phyloP scores from a whole-genome alignment of 2,797 vertebrate species.

The Acanthis flammea region DNA sequence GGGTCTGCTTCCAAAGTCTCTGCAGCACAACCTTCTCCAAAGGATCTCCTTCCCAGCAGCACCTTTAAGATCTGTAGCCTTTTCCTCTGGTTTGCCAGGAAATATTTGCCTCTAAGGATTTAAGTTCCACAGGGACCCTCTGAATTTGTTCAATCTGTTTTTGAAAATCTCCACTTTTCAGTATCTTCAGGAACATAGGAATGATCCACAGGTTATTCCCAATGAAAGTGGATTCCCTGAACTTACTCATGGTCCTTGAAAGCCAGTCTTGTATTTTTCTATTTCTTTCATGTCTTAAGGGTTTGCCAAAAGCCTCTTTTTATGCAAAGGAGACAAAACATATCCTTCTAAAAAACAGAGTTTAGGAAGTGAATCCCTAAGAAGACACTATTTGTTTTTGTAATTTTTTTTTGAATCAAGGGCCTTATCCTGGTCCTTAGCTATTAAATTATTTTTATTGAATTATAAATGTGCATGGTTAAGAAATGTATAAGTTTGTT shows the following conservation, averaged over 20 bases:
- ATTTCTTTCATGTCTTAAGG: not conserved
- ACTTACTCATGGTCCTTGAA: not conserved
- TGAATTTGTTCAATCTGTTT: not conserved
- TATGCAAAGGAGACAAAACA: not conserved
- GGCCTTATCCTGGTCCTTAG: rapidly evolving
- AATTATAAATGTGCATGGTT: not conserved
- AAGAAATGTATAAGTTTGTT: not conserved
- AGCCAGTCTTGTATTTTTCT: not conserved
- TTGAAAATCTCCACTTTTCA: not conserved
- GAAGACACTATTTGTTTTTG: rapidly evolving
- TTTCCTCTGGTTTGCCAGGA: not conserved
- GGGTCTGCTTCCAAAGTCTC: not conserved
- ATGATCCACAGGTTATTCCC: not conserved
- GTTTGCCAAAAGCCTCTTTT: not conserved
- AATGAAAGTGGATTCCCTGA: not conserved
- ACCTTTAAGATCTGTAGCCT: not conserved
- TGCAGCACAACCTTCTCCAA: not conserved
- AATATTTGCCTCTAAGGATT: not conserved
- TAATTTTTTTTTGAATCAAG: not conserved
- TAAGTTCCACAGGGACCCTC: not conserved
- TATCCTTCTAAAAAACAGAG: not conserved
- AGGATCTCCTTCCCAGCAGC: not conserved
- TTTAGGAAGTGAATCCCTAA: not conserved
- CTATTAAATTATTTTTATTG: not conserved
- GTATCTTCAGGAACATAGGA: not conserved